Base-by-base conservation (phyloP, 2,888 invertebrate genomes). In the Eupithecia exiguata region DNA sequence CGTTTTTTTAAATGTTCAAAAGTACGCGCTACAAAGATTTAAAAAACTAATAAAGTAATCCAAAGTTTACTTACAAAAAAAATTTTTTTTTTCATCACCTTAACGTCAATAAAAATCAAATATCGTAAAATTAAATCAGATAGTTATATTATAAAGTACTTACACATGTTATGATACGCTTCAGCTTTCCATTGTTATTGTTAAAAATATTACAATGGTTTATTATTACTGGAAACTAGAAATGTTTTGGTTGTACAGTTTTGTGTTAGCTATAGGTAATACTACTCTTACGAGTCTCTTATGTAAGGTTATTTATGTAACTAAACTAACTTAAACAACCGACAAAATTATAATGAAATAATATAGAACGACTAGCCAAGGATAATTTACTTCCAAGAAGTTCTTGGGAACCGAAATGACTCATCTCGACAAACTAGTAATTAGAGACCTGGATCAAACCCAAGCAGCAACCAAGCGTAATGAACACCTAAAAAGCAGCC, bases 371-470 rank as follows among this genome's bases (percentile, higher is more conserved):
- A 9, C 38, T n/a, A 35, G 62, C 9, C 62, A 35, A 16, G 16
- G 35, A 35, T 35, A 58, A 71, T 49, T 58, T 53, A 65, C 62
- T 71, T 58, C 75, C 16, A 43, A 72, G 72, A 72, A 72, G 49
- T 62, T 49, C 62, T 18, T 72, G 75, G 36, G 75, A 75, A 75
- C 62, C 4, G 46, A 35, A 9, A 69, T 70, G 72, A 70, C n/a
- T 67, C 62, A 72, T 40, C 21, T 9, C 63, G 49, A 62, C 65
- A 69, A 75, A 43, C 62, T 68, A 72, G 66, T 69, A 69, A 74
- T 74, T 74, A 74, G 14, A 67, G 36, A 72, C 75, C 75, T 75
- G 70, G 62, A 75, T 75, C 75, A 72, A 53, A n/a, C n/a, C n/a
- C n/a, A n/a, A n/a, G n/a, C n/a, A n/a, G n/a, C n/a, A n/a, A n/a